These are phyloP conservation scores for Syngnathus rostellatus DNA, from an alignment of 2,797 vertebrate species.

Conservation along the genomic window DNA sequence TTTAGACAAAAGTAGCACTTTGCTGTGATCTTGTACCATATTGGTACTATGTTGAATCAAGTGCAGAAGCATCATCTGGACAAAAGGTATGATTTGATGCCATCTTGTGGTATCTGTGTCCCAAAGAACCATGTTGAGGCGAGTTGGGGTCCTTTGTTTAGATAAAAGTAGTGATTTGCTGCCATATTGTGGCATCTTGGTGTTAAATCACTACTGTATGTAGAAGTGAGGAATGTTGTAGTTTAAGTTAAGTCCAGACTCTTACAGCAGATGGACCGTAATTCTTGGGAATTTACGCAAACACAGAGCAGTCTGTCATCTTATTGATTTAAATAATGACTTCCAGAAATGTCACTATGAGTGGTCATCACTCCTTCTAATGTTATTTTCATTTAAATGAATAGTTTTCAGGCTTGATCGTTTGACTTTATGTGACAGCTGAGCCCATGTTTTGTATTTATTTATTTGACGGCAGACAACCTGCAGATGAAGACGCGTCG, in stretches of 20 bases:
- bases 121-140: no score
- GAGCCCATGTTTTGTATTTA: not conserved
- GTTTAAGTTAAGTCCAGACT: not conserved
- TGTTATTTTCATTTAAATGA: not conserved
- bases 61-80: not conserved
- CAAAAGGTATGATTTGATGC: not conserved
- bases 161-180: no score
- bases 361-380: not conserved
- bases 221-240: not conserved
- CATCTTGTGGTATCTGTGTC: not conserved
- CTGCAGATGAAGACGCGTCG: not conserved
- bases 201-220: no score
- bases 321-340: not conserved
- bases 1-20: not conserved
- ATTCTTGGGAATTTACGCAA: not conserved
- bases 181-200: no score
- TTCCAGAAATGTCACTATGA: not conserved
- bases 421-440: conserved; percentile 3
- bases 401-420: conserved; percentile 5
- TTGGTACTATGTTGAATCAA: not conserved
- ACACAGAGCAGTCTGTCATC: not conserved
- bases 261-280: not conserved
- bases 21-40: not conserved
- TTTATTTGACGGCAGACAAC: not conserved
- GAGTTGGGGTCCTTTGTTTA: no score